Percentiles rank a stretch among this genome's conserved stretches.
Evolutionary conservation across 2,113 vertebrate species (phyloP).

Genomic region (Pongo pygmaeus): DNA sequence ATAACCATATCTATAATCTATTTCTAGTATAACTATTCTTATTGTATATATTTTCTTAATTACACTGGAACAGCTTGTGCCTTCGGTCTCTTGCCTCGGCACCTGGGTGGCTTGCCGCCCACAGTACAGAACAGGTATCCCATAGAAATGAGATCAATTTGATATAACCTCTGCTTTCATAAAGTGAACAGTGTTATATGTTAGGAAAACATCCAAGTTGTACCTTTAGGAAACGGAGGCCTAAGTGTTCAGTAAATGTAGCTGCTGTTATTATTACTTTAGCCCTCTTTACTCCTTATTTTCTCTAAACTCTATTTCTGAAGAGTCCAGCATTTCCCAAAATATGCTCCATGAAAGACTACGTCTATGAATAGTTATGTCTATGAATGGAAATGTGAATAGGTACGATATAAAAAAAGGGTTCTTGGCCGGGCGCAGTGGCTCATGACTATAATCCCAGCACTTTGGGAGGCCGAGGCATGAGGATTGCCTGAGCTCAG

Average conservation of each 20-base stretch:
- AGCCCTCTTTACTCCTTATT: neutral
- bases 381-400: neutral
- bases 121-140: neutral
- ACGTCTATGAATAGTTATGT: neutral
- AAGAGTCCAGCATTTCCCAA: neutral
- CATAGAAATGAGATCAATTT: neutral
- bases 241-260: neutral
- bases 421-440: neutral
- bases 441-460: no score
- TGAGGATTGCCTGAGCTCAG: no score
- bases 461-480: no score
- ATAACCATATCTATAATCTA: no score
- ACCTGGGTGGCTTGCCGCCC: no score
- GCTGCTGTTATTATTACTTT: neutral
- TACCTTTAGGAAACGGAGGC: neutral
- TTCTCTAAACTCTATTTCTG: constrained; percentile 13
- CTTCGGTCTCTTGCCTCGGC: no score
- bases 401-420: neutral
- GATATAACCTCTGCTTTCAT: constrained; percentile 22
- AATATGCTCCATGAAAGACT: neutral
- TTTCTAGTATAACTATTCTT: no score
- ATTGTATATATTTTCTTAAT: no score
- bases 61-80: no score
- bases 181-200: neutral
- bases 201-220: neutral